Conservation (phyloP, 2,797 vertebrate species). For the Acestrorhynchus altus region DNA sequence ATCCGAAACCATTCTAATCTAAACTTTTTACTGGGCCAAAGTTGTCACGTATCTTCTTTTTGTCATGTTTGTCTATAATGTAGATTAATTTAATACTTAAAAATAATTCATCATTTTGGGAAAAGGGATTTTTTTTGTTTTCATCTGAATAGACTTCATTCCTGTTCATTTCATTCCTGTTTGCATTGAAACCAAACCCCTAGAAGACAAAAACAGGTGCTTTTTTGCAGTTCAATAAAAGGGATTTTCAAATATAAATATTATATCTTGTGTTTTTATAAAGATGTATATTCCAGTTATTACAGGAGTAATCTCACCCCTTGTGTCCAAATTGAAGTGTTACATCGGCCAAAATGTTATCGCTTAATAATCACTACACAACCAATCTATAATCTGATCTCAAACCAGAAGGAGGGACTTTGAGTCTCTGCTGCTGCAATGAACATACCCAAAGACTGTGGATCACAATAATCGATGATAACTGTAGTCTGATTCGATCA, state of each 20-base stretch:
- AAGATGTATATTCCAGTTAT: too few relatives aligned
- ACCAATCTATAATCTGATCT: too few relatives aligned
- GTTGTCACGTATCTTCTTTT: not conserved
- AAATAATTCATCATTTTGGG: not conserved
- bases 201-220: not conserved
- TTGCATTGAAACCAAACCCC: not conserved
- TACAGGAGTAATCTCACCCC: too few relatives aligned
- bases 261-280: not conserved
- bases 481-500: too few relatives aligned
- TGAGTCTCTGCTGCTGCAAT: too few relatives aligned
- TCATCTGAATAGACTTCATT: not conserved
- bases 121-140: not conserved
- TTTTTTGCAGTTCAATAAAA: not conserved
- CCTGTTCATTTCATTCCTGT: too few relatives aligned
- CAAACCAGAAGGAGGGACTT: too few relatives aligned
- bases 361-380: too few relatives aligned
- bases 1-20: not conserved
- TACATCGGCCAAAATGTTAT: too few relatives aligned
- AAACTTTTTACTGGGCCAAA: not conserved
- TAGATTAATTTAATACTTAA: conserved; percentile 8
- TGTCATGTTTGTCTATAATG: not conserved
- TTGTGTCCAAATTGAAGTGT: too few relatives aligned
- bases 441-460: too few relatives aligned
- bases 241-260: not conserved
- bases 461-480: too few relatives aligned